Base-by-base conservation (phyloP, 1,140 invertebrate species). In the Bradynema listronoti region DNA sequence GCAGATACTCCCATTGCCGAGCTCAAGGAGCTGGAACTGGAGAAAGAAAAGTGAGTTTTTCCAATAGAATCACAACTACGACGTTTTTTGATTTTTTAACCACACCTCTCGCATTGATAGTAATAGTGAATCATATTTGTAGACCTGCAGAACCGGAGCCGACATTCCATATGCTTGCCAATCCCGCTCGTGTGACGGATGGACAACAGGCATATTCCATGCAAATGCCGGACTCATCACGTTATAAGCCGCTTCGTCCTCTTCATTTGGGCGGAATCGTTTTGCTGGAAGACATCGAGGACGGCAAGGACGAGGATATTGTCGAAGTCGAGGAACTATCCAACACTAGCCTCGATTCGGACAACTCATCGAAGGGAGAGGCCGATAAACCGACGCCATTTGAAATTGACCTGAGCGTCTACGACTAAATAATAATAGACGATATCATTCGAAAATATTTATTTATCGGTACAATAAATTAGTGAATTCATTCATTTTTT, bases 251-350 rank as follows among this genome's bases (percentile, higher is more conserved):
- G 0, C 80, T 96, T 24, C 97, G 97, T 78, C 32, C 66, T 32
- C 82, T 92, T 7, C 85, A 85, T 11, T 90, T 91, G 74, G 93
- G 94, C 30, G 94, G 94, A 19, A 87, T 96, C 25, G 91, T 97
- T 83, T 84, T 97, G 63, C 85, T 90, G 73, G 87, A 88, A 42
- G 81, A 84, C 75, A 84, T 84, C 46, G 87, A 88, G 56, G 85
- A 86, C 11, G 85, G 84, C 0, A 88, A 91, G 75, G 85, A 87
- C 65, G 83, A 85, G 61, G 87, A 91, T 63, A 83, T 96, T 24
- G 91, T 97, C 1, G 91, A 95, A 79, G 88, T 90, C 11, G 87
- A 87, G 34, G 84, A n/a, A n/a, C n/a, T n/a, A n/a, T n/a, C n/a
- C n/a, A n/a, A n/a, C n/a, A n/a, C n/a, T n/a, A n/a, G n/a, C n/a